Evolutionary conservation across 1,140 invertebrate species (phyloP).

Genomic region (Colletes latitarsis): DNA sequence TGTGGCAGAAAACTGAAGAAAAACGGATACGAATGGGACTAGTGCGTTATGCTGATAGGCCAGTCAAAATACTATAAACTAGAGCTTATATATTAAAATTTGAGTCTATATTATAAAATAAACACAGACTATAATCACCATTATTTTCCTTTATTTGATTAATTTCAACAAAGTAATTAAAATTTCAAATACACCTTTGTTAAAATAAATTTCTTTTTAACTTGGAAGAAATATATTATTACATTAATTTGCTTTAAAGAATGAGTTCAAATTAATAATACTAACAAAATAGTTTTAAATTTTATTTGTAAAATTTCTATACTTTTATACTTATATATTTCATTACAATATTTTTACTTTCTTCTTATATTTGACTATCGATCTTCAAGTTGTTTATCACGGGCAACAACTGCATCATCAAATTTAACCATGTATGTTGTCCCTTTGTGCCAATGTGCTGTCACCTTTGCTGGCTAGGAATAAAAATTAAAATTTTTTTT

Average conservation of each 20-base stretch:
- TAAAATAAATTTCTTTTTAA: neutral
- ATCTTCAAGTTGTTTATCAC: slow-evolving; percentile 96
- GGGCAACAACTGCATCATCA: slow-evolving; percentile 94
- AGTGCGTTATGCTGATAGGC: slow-evolving; percentile 87
- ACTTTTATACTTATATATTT: neutral
- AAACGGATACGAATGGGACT: slow-evolving; percentile 84
- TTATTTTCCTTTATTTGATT: neutral
- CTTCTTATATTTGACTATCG: slow-evolving; percentile 80
- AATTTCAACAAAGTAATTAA: neutral
- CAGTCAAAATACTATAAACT: slow-evolving; percentile 76
- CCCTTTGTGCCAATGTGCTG: slow-evolving; percentile 99
- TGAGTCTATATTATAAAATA: slow-evolving; percentile 14
- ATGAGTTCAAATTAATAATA: neutral
- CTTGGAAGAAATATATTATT: neutral
- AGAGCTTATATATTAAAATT: neutral
- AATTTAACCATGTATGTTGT: slow-evolving; percentile 99
- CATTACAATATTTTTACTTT: neutral
- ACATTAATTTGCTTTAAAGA: neutral
- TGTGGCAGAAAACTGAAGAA: slow-evolving; percentile 81
- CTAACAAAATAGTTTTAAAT: neutral
- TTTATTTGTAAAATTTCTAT: neutral
- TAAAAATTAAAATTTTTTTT: neutral
- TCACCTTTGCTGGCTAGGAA: slow-evolving; percentile 95
- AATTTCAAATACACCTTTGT: no score
- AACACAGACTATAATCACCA: slow-evolving; percentile 29